phyloP scores from a whole-genome alignment of 2,113 vertebrate species.

The Diphyllodes magnificus region DNA sequence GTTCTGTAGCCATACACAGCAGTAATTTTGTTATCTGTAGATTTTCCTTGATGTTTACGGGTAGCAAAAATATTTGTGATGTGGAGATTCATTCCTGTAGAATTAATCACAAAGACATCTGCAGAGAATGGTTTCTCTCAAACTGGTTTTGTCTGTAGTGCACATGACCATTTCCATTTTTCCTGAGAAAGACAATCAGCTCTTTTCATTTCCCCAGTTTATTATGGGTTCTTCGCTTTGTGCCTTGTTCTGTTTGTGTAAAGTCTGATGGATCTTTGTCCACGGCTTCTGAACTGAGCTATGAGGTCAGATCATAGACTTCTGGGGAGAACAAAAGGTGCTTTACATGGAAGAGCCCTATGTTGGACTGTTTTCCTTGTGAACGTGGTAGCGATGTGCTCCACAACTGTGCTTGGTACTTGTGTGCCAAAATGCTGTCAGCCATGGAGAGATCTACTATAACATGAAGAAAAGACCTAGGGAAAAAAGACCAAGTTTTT shows the following conservation, averaged over 20 bases:
- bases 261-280: background rate
- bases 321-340: background rate
- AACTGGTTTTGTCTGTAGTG: background rate
- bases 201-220: background rate
- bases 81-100: background rate
- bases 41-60: background rate
- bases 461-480: background rate
- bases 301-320: background rate
- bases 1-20: background rate
- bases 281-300: background rate
- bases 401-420: background rate
- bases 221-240: background rate
- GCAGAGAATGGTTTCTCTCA: background rate
- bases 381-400: fast-evolving
- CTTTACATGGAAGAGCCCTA: background rate
- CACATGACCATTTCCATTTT: background rate
- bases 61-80: background rate
- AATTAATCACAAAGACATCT: background rate
- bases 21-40: background rate
- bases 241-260: background rate
- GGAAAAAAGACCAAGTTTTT: background rate
- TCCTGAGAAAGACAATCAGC: background rate
- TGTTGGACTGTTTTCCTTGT: background rate
- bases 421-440: background rate
- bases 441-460: background rate